Conservation (phyloP, 53 echinoderm and acorn worm species). For the Pentamera pediparva region DNA sequence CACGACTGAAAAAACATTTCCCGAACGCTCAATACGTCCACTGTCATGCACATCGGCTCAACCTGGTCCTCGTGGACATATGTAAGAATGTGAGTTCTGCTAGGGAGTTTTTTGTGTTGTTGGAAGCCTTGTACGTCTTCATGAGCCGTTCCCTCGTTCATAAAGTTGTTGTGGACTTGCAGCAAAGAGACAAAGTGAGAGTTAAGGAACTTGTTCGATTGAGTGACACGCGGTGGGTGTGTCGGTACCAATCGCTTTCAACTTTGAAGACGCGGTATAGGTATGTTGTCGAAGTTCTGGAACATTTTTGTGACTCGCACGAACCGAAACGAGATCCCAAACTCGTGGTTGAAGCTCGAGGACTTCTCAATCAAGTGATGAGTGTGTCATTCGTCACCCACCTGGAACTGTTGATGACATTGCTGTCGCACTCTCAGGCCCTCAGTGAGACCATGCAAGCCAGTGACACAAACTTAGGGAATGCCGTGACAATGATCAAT, state of each 20-base stretch:
- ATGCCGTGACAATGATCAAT: constrained; percentile 21
- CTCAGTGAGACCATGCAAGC: constrained; percentile 22
- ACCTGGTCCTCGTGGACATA: constrained; percentile 24
- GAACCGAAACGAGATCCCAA: constrained; percentile 23
- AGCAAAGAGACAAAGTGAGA: not conserved
- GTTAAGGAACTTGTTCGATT: constrained; percentile 16
- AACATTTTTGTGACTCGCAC: constrained; percentile 16
- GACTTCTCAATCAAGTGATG: constrained; percentile 19
- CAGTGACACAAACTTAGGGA: not conserved
- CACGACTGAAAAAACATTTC: not conserved
- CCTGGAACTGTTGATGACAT: constrained; percentile 10
- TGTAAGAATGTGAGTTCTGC: constrained; percentile 20
- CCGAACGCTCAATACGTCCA: constrained; percentile 18
- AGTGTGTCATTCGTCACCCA: constrained; percentile 22
- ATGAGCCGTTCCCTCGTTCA: not conserved
- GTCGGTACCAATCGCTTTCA: not conserved
- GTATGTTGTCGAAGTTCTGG: constrained; percentile 7
- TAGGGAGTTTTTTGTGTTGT: constrained; percentile 12
- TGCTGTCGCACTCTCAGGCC: constrained; percentile 21
- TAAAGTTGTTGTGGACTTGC: constrained; percentile 6
- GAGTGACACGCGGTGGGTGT: constrained; percentile 29
- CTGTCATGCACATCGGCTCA: constrained; percentile 4
- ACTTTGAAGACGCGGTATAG: not conserved
- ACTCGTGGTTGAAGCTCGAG: constrained; percentile 28
- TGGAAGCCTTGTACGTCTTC: constrained; percentile 4